phyloP scores from a whole-genome alignment of 2,888 invertebrate species.

The Eupithecia subumbrata region DNA sequence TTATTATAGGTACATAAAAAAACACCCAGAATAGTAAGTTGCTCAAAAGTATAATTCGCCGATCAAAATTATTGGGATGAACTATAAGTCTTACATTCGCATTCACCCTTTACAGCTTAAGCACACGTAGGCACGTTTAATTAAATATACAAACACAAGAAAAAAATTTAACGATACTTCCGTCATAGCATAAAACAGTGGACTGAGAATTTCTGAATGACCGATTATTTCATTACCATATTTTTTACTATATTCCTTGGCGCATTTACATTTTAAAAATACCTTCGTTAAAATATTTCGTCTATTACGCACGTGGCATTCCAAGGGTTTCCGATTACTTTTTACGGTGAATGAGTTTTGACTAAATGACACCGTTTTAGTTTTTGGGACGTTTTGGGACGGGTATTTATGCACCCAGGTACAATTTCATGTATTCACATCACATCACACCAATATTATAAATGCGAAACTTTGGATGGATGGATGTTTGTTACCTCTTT shows the following conservation, averaged over 20 bases:
- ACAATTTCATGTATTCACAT: background rate
- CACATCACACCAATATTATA: too few species aligned
- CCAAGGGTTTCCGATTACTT: constrained; percentile 53
- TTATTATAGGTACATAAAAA: too few species aligned
- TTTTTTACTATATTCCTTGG: constrained; percentile 52
- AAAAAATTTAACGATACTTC: constrained; percentile 77
- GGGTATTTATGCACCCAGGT: background rate
- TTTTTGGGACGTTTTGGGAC: background rate
- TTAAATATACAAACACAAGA: constrained; percentile 9
- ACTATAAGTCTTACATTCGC: background rate
- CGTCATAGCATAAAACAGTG: constrained; percentile 46
- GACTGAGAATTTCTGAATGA: constrained; percentile 1
- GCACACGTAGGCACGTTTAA: background rate
- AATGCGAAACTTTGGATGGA: too few species aligned
- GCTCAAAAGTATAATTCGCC: too few species aligned
- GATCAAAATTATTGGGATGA: background rate
- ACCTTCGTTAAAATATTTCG: constrained; percentile 76
- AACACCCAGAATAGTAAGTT: too few species aligned
- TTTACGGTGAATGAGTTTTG: constrained; percentile 62
- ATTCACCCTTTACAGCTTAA: background rate
- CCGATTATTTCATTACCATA: constrained; percentile 31
- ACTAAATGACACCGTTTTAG: constrained; percentile 45
- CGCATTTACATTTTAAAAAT: constrained; percentile 60
- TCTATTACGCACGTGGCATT: constrained; percentile 69
- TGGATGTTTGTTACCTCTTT: too few species aligned